These are phyloP conservation scores for Cichlasoma orientale DNA, from an alignment of 2,797 vertebrate species.

Conservation along the genomic window DNA sequence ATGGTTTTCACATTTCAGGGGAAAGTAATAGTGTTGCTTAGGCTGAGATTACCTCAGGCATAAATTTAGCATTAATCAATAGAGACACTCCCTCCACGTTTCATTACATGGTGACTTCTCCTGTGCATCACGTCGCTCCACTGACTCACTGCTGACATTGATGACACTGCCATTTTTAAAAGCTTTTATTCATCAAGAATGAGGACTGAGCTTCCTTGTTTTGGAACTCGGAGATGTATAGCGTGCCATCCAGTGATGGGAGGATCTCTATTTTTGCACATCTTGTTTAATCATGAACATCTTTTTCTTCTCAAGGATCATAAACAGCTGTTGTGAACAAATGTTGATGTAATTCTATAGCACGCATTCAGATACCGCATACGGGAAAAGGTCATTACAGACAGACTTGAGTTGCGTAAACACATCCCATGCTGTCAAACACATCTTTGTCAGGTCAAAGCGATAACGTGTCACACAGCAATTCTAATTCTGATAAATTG, in stretches of 20 bases:
- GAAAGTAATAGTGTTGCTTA: background rate
- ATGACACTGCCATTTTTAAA: background rate
- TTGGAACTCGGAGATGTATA: background rate
- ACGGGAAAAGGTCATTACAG: background rate
- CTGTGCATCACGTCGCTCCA: background rate
- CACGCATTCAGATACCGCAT: background rate
- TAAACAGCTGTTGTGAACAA: background rate
- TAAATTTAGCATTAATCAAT: background rate
- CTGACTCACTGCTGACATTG: background rate
- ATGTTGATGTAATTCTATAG: background rate
- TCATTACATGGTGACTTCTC: background rate
- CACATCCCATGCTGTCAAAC: conserved; percentile 2
- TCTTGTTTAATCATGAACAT: background rate
- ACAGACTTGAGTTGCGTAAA: background rate
- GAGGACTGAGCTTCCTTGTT: background rate
- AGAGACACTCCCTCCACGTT: background rate
- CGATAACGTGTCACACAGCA: background rate
- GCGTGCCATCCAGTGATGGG: background rate
- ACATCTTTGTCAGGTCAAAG: conserved; percentile 11
- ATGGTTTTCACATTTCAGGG: background rate
- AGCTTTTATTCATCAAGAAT: background rate
- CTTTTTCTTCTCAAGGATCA: background rate
- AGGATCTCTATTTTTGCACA: background rate
- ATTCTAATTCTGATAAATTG: conserved; percentile 21
- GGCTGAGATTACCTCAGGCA: background rate